phyloP scores from a whole-genome alignment of 2,113 vertebrate species.

The Pardalotus punctatus region DNA sequence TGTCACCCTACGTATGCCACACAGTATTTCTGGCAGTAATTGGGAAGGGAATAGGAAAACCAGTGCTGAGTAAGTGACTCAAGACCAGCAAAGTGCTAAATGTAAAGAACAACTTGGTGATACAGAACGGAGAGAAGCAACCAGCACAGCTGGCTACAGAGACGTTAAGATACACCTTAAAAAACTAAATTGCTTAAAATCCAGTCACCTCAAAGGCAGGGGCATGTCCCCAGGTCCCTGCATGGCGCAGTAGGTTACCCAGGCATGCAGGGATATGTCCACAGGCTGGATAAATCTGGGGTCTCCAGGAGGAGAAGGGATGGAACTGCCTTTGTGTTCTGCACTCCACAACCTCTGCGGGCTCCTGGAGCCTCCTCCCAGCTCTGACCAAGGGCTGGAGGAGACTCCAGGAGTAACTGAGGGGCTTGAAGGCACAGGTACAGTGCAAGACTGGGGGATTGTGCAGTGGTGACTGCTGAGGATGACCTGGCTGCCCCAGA shows the following conservation, averaged over 20 bases:
- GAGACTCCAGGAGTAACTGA: background rate
- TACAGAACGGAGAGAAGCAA: background rate
- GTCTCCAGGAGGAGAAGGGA: background rate
- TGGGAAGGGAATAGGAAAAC: background rate
- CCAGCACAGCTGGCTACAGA: background rate
- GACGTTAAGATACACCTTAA: background rate
- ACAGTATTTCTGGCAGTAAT: background rate
- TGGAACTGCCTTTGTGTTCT: too few species aligned
- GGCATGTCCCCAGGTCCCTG: background rate
- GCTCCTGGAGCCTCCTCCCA: background rate
- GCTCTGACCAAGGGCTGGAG: background rate
- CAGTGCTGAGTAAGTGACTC: background rate
- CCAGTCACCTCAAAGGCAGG: background rate
- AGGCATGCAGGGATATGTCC: background rate
- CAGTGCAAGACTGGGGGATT: rapidly evolving
- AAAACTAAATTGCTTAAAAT: background rate
- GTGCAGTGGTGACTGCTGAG: background rate
- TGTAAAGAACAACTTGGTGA: rapidly evolving
- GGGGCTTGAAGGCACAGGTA: background rate
- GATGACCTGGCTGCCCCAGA: background rate
- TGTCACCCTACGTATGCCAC: background rate
- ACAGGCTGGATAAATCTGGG: background rate
- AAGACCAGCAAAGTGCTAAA: background rate
- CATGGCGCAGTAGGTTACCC: rapidly evolving
- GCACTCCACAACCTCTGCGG: rapidly evolving